Conservation (phyloP, 2,888 invertebrate genomes). For the Limnephilus rhombicus region DNA sequence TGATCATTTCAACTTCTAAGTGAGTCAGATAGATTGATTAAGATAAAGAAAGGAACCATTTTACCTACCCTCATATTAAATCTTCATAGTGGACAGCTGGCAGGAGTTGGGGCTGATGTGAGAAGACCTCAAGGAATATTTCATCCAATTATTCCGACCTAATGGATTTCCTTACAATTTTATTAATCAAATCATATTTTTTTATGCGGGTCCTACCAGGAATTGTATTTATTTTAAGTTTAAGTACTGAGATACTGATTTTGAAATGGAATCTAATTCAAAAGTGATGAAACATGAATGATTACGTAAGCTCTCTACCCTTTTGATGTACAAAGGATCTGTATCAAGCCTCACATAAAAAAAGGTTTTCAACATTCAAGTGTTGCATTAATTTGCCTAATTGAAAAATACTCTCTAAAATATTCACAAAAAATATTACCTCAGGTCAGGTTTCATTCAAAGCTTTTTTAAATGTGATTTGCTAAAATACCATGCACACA, state of each 20-base stretch:
- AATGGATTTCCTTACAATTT: slow-evolving; percentile 8
- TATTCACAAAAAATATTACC: no score
- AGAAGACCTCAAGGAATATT: background rate
- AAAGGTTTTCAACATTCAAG: background rate
- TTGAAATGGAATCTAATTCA: background rate
- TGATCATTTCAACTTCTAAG: background rate
- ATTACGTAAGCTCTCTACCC: background rate
- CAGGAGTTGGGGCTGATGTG: background rate
- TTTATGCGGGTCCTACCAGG: background rate
- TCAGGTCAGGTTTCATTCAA: no score
- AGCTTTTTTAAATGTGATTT: no score
- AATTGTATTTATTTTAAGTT: background rate
- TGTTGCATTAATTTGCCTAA: background rate
- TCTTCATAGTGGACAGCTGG: slow-evolving; percentile 18
- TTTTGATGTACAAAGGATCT: background rate
- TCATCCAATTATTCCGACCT: slow-evolving; percentile 11
- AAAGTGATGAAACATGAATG: background rate
- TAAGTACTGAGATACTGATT: background rate
- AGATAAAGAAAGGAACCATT: background rate
- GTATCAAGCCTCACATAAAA: background rate
- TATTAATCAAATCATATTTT: slow-evolving; percentile 7
- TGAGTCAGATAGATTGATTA: background rate
- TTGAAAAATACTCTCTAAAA: background rate
- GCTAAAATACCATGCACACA: no score
- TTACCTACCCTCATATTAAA: slow-evolving; percentile 25